phyloP scores from a whole-genome alignment of 2,113 vertebrate species.

The Heterotis niloticus region DNA sequence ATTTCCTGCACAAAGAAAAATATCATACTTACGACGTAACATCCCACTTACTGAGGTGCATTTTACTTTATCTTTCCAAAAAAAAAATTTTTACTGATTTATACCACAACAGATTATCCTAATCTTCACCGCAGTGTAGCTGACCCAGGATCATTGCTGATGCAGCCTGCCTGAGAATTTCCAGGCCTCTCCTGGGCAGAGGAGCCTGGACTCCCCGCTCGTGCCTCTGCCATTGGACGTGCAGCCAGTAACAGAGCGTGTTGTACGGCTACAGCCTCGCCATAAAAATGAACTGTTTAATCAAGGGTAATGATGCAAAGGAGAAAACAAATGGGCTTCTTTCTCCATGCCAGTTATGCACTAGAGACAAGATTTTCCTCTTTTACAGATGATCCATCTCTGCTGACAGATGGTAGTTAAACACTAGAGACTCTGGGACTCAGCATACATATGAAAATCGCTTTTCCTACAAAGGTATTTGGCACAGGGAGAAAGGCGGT shows the following conservation, averaged over 20 bases:
- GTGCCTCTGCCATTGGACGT: no score
- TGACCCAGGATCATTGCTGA: not conserved
- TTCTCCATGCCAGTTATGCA: constrained; percentile 30
- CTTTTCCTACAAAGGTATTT: constrained; percentile 22
- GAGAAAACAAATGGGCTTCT: constrained; percentile 21
- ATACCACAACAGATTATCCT: not conserved
- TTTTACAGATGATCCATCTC: constrained; percentile 26
- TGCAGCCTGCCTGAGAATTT: not conserved
- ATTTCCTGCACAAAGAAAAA: no score
- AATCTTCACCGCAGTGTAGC: not conserved
- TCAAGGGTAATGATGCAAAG: not conserved
- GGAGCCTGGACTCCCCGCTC: no score
- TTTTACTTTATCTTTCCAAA: not conserved
- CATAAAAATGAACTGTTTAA: constrained; percentile 18
- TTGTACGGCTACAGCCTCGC: constrained; percentile 8
- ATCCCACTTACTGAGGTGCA: not conserved
- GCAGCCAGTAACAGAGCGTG: no score
- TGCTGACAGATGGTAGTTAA: constrained; percentile 44
- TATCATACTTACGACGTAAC: no score
- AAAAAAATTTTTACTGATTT: no score
- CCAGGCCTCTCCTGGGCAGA: not conserved
- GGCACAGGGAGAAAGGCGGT: constrained; percentile 13
- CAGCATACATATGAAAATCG: not conserved
- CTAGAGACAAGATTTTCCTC: constrained; percentile 27
- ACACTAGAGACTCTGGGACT: constrained; percentile 33